Percentiles rank a stretch among this genome's conserved stretches.
These are phyloP conservation scores for Cataglyphis cursor DNA, from an alignment of 2,888 invertebrate genomes.

Conservation along the genomic window DNA sequence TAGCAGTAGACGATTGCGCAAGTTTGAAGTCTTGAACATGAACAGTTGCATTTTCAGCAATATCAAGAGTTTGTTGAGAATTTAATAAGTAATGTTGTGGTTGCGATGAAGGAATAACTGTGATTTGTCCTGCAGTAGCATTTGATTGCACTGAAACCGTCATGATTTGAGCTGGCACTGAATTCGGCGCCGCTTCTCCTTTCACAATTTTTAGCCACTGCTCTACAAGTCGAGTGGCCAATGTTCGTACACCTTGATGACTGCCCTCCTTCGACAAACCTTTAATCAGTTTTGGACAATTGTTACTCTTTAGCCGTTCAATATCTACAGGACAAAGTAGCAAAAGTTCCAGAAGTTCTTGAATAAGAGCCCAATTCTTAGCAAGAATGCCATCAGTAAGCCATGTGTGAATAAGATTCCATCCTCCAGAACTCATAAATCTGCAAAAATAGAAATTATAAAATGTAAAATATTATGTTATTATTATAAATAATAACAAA, in stretches of 20 bases:
- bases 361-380: conserved; percentile 95
- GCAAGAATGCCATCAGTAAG: conserved; percentile 94
- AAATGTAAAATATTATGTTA: conserved; percentile 30
- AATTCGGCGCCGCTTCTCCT: conserved; percentile 89
- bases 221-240: conserved; percentile 94
- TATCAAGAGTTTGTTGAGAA: conserved; percentile 65
- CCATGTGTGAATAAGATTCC: conserved; percentile 97
- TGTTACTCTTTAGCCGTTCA: conserved; percentile 95
- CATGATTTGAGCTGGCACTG: conserved; percentile 86
- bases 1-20: conserved; percentile 60
- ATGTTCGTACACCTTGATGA: conserved; percentile 92
- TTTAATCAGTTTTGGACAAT: conserved; percentile 96
- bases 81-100: conserved; percentile 63
- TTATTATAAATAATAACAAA: not conserved
- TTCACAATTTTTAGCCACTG: conserved; percentile 97
- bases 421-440: conserved; percentile 97
- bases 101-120: conserved; percentile 61
- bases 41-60: conserved; percentile 69
- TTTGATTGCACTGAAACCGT: conserved; percentile 84
- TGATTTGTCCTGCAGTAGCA: conserved; percentile 47
- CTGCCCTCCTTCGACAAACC: conserved; percentile 94
- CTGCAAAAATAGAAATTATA: conserved; percentile 84
- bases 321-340: conserved; percentile 96
- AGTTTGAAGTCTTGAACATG: conserved; percentile 77
- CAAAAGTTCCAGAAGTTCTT: conserved; percentile 94